These are phyloP conservation scores for Pterophyllum scalare DNA, from an alignment of 2,113 vertebrate species.

Conservation along the genomic window DNA sequence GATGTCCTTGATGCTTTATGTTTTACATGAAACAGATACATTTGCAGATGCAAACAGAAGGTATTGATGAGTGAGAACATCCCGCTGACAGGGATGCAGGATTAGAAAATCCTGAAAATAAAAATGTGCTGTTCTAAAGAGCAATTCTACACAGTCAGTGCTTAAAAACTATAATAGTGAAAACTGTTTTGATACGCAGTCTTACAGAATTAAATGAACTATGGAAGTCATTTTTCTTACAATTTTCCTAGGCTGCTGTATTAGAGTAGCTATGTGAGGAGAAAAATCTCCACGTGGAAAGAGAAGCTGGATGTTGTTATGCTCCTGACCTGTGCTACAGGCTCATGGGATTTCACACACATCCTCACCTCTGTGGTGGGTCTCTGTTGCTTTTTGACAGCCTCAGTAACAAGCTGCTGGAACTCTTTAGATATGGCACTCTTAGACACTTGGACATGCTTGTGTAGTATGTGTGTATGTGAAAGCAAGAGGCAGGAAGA, in stretches of 20 bases:
- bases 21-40: background rate
- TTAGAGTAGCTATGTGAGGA: background rate
- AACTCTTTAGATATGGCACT: conserved; percentile 70
- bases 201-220: background rate
- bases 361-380: conserved; percentile 75
- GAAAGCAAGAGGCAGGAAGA: conserved; percentile 42
- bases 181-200: background rate
- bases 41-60: background rate
- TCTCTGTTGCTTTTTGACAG: conserved; percentile 69
- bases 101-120: background rate
- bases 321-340: conserved; percentile 50
- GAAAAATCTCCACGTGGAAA: conserved; percentile 29
- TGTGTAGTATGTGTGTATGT: conserved; percentile 56
- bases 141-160: background rate
- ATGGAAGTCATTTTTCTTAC: background rate
- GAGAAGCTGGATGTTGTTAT: conserved; percentile 47
- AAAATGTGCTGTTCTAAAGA: background rate
- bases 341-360: conserved; percentile 75
- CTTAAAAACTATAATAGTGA: background rate
- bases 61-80: background rate
- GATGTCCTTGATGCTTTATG: background rate
- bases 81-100: background rate
- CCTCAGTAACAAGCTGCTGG: conserved; percentile 70
- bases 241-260: background rate
- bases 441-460: conserved; percentile 63